Conservation (phyloP, 2,797 vertebrate genomes). For the Phrynocephalus forsythii region DNA sequence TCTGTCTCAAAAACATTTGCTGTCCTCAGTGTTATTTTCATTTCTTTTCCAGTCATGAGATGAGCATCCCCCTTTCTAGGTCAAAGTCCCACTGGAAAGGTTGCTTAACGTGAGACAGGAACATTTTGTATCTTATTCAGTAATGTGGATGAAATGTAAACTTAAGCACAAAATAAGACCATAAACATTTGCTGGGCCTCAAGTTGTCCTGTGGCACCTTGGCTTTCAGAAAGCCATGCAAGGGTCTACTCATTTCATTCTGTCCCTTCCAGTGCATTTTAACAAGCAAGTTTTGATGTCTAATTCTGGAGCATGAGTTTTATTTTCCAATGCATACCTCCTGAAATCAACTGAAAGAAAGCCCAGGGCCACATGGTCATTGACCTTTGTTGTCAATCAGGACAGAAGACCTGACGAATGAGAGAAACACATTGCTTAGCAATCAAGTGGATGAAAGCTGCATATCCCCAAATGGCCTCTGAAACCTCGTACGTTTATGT, state of each 20-base stretch:
- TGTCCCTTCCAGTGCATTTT: neutral
- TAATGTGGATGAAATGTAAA: neutral
- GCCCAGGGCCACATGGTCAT: neutral
- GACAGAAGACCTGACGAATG: neutral
- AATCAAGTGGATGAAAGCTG: no score
- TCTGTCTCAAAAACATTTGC: neutral
- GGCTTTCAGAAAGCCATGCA: neutral
- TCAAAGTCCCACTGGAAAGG: conserved; percentile 1
- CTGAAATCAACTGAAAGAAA: neutral
- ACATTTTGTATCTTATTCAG: fast-evolving
- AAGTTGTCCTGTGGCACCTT: neutral
- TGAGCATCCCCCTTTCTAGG: neutral
- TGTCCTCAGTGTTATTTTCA: neutral
- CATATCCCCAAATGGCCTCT: no score
- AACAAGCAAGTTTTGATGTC: neutral
- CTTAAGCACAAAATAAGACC: neutral
- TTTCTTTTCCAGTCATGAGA: fast-evolving
- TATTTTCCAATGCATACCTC: neutral
- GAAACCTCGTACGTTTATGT: no score
- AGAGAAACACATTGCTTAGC: no score
- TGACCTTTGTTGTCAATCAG: neutral
- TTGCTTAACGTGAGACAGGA: fast-evolving
- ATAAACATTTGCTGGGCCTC: neutral
- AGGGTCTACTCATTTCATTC: neutral
- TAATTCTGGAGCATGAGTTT: neutral